Conservation (phyloP, 2,888 invertebrate species). For the Meiosimyza platycephala region DNA sequence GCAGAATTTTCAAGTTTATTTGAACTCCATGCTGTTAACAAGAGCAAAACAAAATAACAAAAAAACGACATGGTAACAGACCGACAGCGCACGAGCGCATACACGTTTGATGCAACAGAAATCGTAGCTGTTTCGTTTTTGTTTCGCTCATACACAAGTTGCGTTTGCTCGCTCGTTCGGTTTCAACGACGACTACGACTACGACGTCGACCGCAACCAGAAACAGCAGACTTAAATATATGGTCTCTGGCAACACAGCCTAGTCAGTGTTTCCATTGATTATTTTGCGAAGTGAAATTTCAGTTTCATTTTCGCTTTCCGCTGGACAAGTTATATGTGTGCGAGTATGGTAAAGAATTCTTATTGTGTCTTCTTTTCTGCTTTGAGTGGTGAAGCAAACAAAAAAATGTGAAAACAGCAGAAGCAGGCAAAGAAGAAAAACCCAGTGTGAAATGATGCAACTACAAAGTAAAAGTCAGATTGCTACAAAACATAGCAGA, state of each 20-base stretch:
- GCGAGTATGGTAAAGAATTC: constrained; percentile 45
- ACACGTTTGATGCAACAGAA: constrained; percentile 20
- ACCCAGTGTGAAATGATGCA: constrained; percentile 24
- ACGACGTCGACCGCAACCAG: constrained; percentile 33
- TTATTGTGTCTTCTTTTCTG: constrained; percentile 26
- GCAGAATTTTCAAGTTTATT: neutral
- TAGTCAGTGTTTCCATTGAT: constrained; percentile 49
- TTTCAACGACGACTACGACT: constrained; percentile 13
- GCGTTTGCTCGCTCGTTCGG: constrained; percentile 42
- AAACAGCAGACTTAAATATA: neutral
- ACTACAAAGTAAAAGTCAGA: constrained; percentile 31
- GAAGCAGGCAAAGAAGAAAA: constrained; percentile 3
- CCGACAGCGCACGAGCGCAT: constrained; percentile 4
- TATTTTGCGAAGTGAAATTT: constrained; percentile 52
- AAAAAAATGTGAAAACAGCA: constrained; percentile 34
- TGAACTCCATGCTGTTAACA: neutral
- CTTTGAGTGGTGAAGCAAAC: constrained; percentile 41
- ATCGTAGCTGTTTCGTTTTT: neutral
- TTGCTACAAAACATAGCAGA: neutral
- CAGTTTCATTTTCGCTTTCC: constrained; percentile 67
- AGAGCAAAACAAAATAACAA: neutral
- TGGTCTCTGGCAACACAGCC: constrained; percentile 42
- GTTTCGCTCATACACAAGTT: constrained; percentile 21
- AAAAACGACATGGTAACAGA: neutral
- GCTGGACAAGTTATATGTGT: constrained; percentile 61